Percentiles rank a stretch among this genome's conserved stretches.
These are phyloP conservation scores for Formica aserva DNA, from an alignment of 2,888 invertebrate genomes.

Conservation along the genomic window DNA sequence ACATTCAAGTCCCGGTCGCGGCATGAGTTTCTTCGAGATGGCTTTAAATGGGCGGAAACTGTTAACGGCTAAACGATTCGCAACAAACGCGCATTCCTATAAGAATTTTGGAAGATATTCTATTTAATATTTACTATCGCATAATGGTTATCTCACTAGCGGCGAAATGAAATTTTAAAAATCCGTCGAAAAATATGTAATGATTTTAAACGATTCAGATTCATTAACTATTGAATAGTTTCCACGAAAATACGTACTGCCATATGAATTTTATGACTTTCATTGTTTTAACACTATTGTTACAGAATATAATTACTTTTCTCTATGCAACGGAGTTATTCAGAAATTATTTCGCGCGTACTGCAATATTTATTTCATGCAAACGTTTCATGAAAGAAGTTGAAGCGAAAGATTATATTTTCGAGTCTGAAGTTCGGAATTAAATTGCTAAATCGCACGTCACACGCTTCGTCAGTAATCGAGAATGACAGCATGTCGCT, in stretches of 20 bases:
- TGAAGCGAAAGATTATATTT: not conserved
- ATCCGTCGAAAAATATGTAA: not conserved
- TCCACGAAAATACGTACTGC: not conserved
- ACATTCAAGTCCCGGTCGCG: conserved; percentile 69
- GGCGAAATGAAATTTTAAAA: not conserved
- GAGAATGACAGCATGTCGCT: conserved; percentile 27
- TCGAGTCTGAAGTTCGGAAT: not conserved
- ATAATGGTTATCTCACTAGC: not conserved
- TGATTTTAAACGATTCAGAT: not conserved
- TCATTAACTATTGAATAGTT: not conserved
- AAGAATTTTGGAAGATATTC: not conserved
- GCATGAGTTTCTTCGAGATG: conserved; percentile 63
- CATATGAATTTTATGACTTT: not conserved
- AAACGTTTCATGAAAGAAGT: not conserved
- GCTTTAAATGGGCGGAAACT: conserved; percentile 65
- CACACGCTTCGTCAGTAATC: not conserved
- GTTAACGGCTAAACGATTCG: conserved; percentile 58
- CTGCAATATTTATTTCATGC: not conserved
- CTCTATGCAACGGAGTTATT: not conserved
- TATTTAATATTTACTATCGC: not conserved
- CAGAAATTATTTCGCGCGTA: not conserved
- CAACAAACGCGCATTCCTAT: not conserved
- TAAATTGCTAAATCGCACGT: not conserved
- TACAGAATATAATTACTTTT: conserved; percentile 14
- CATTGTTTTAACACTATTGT: conserved; percentile 9